Evolutionary conservation across 2,888 invertebrate genomes (phyloP).

Genomic region (Patella ulyssiponensis): DNA sequence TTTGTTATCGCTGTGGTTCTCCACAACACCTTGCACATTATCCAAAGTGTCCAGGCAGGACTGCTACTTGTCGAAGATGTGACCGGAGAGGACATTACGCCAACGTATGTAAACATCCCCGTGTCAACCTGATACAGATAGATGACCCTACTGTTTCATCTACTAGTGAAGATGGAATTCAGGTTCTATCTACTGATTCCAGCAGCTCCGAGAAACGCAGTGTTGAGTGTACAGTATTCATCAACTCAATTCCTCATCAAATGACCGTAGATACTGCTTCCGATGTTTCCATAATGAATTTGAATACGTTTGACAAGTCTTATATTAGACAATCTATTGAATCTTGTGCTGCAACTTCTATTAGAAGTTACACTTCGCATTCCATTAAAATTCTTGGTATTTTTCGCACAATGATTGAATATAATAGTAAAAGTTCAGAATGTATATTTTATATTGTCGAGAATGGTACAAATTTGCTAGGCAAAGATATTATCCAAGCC

Average conservation of each 20-base stretch:
- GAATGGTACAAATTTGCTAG: not conserved
- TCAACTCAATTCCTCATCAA: too few species aligned
- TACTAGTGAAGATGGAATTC: slow-evolving; percentile 2
- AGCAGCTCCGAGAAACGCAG: not conserved
- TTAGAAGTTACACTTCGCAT: too few species aligned
- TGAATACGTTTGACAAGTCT: not conserved
- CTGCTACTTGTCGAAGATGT: not conserved
- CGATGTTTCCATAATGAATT: too few species aligned
- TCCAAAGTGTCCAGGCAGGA: not conserved
- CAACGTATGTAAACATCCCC: not conserved
- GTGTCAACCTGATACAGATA: not conserved
- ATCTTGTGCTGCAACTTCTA: too few species aligned
- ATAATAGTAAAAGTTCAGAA: not conserved
- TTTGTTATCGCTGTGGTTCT: slow-evolving; percentile 1
- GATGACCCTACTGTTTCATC: too few species aligned
- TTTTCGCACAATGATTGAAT: not conserved
- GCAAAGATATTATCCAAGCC: not conserved
- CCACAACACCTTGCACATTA: not conserved
- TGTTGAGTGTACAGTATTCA: too few species aligned
- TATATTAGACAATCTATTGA: not conserved
- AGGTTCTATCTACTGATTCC: not conserved
- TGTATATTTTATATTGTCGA: not conserved
- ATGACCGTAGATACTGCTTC: too few species aligned
- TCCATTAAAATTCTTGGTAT: not conserved
- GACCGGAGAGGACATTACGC: not conserved